A percentile compares a stretch with the other conserved stretches of the same genome.
These are phyloP conservation scores for Anableps anableps DNA, from an alignment of 2,797 vertebrate genomes.

Conservation along the genomic window DNA sequence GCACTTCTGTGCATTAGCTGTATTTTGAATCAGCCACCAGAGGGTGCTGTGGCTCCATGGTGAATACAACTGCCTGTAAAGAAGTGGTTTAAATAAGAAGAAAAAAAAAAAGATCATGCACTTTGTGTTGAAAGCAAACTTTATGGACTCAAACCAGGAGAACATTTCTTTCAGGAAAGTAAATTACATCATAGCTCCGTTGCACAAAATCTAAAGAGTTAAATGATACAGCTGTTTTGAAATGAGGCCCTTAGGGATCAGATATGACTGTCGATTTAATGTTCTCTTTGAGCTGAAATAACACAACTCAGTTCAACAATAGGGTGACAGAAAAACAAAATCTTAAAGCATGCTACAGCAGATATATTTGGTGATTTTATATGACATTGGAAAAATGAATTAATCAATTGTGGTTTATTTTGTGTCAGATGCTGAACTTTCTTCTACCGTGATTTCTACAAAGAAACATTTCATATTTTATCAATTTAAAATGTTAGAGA, in stretches of 20 bases:
- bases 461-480: no score
- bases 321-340: background rate
- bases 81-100: background rate
- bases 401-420: background rate
- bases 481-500: no score
- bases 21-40: conserved; percentile 46
- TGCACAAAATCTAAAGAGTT: conserved; percentile 2
- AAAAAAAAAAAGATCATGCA: background rate
- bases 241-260: background rate
- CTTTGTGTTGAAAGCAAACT: background rate
- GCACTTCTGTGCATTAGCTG: background rate
- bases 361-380: background rate
- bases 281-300: background rate
- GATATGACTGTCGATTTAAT: background rate
- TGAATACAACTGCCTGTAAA: background rate
- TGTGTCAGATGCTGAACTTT: no score
- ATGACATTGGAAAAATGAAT: background rate
- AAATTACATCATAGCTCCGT: background rate
- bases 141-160: background rate
- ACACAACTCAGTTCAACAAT: background rate
- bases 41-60: conserved; percentile 32
- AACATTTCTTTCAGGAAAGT: background rate
- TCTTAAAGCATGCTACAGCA: background rate
- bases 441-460: no score
- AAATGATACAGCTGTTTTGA: background rate